Conservation (phyloP, 1,140 invertebrate genomes). For the Drosophila trapezifrons region DNA sequence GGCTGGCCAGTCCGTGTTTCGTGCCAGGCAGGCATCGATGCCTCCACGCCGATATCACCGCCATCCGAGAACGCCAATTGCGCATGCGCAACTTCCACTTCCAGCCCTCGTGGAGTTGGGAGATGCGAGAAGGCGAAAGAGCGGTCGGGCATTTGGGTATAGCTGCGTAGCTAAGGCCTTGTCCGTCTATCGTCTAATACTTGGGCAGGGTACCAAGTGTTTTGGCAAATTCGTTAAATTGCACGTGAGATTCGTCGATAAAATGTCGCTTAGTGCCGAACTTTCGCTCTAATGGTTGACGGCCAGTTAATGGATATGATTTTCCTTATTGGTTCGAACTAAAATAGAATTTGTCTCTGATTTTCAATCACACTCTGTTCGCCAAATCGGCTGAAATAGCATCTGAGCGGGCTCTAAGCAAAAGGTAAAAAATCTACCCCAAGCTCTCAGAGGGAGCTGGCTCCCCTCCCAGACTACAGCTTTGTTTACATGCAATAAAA, state of each 20-base stretch:
- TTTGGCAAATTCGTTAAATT: slow-evolving; percentile 68
- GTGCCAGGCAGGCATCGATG: slow-evolving; percentile 70
- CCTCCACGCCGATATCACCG: slow-evolving; percentile 58
- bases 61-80: slow-evolving; percentile 48
- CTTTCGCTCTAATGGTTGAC: slow-evolving; percentile 28
- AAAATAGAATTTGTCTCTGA: not conserved
- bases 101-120: slow-evolving; percentile 7
- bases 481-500: slow-evolving; percentile 74
- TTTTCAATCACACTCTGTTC: not conserved
- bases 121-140: not conserved
- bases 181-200: slow-evolving; percentile 32
- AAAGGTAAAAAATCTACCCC: slow-evolving; percentile 2
- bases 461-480: slow-evolving; percentile 2
- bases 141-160: slow-evolving; percentile 12
- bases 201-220: slow-evolving; percentile 33
- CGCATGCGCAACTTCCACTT: slow-evolving; percentile 63
- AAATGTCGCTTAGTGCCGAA: slow-evolving; percentile 13
- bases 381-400: not conserved
- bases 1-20: slow-evolving; percentile 56
- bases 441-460: not conserved
- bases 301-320: not conserved
- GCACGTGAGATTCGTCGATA: slow-evolving; percentile 68
- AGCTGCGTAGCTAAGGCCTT: slow-evolving; percentile 44
- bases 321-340: not conserved
- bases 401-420: too few species aligned